Conservation (phyloP, 1,140 invertebrate genomes). For the Drosophila chauvacae region DNA sequence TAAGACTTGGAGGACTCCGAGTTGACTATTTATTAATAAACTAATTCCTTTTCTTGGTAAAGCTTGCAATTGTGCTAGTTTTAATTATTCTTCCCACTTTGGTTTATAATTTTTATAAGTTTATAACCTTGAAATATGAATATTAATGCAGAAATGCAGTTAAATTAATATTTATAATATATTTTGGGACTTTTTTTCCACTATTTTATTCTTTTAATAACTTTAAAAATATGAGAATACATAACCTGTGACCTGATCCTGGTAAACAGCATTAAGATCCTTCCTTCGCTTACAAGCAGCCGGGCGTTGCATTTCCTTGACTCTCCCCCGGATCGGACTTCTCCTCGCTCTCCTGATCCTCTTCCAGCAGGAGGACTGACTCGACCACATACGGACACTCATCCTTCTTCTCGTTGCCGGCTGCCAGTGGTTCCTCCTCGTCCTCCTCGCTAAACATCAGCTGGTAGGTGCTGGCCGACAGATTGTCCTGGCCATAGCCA, state of each 20-base stretch:
- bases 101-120: too few species aligned
- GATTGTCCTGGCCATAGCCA: slow-evolving; percentile 1
- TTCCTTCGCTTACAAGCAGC: background rate
- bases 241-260: background rate
- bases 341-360: slow-evolving; percentile 33
- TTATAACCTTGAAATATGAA: background rate
- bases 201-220: too few species aligned
- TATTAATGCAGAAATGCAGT: background rate
- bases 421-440: background rate
- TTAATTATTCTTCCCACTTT: too few species aligned
- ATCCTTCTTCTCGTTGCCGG: background rate
- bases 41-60: background rate
- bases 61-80: background rate
- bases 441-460: slow-evolving; percentile 41
- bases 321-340: background rate
- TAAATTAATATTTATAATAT: background rate
- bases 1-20: too few species aligned
- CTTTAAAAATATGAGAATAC: background rate
- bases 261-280: too few species aligned
- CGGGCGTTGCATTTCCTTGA: background rate
- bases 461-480: slow-evolving; percentile 23
- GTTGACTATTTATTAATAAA: background rate
- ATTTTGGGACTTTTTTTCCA: background rate
- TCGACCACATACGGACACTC: slow-evolving; percentile 7
- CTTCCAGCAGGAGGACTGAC: slow-evolving; percentile 5